phyloP scores from a whole-genome alignment of 2,797 vertebrate genomes.

The Poeciliopsis presidionis region DNA sequence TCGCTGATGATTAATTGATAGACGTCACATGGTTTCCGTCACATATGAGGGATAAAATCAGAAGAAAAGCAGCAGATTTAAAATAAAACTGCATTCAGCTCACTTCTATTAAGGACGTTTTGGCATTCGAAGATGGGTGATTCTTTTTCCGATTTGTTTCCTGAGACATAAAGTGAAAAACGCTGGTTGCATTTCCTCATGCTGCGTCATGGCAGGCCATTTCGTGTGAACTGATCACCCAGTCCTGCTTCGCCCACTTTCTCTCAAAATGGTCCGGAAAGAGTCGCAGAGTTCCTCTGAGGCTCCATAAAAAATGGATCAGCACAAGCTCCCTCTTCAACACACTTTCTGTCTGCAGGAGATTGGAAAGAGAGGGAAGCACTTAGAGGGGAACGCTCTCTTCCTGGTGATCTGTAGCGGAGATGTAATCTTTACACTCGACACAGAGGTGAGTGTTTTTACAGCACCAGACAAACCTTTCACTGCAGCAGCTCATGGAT shows the following conservation, averaged over 20 bases:
- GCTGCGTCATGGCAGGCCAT: not conserved
- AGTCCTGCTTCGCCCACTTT: slow-evolving; percentile 35
- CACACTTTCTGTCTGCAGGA: slow-evolving; percentile 56
- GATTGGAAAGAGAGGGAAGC: slow-evolving; percentile 65
- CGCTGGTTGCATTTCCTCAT: not conserved
- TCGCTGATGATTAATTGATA: slow-evolving; percentile 77
- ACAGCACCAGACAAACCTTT: slow-evolving; percentile 27
- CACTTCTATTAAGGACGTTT: not conserved
- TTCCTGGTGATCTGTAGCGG: slow-evolving; percentile 39
- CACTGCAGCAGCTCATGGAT: not conserved
- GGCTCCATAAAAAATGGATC: slow-evolving; percentile 71
- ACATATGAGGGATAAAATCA: slow-evolving; percentile 8
- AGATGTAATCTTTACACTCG: slow-evolving; percentile 42
- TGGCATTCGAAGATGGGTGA: too few relatives aligned
- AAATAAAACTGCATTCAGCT: not conserved
- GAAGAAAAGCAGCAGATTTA: not conserved
- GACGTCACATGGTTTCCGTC: slow-evolving; percentile 54
- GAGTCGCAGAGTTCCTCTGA: slow-evolving; percentile 25
- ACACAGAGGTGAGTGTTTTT: slow-evolving; percentile 12
- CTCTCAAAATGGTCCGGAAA: slow-evolving; percentile 33
- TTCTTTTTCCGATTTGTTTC: not conserved
- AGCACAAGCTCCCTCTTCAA: slow-evolving; percentile 59
- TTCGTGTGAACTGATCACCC: slow-evolving; percentile 7
- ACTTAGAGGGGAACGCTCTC: slow-evolving; percentile 40
- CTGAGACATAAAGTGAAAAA: not conserved